Evolutionary conservation across 2,797 vertebrate genomes (phyloP), one percentile per base, ranked within the genome.

Genomic region (Dipus sagitta): DNA sequence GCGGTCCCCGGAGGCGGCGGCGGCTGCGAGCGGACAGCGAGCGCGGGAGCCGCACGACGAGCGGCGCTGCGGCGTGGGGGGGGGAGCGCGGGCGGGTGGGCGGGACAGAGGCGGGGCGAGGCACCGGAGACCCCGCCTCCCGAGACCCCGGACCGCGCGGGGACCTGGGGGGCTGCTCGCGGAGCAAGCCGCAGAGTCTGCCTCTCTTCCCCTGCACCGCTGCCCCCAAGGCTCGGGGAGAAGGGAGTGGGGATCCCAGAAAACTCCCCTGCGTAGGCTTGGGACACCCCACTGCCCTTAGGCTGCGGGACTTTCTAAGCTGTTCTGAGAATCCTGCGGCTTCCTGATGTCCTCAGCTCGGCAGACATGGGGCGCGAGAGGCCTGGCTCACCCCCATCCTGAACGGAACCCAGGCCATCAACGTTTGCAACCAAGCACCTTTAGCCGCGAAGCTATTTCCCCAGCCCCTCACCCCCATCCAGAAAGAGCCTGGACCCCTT

Each of bases 71-170:
- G 47, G 74, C 75, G 77, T 54, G 38, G 93, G 78, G 68, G 38
- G 93, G 78, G 68, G 77, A 86, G 94, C 70, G 54, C 26, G 32
- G 85, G 88, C 54, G 76, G 65, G 42, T 28, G 65, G 54, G 2
- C 54, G 38, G 62, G 54, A 54, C 10, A 28, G 74, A 78, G 71
- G 32, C 75, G 82, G 94, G 93, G 94, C 70, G 78, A 89, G 81
- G 90, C 89, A 93, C 88, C 34, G 38, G 26, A 86, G 54, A 42
- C 86, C 85, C 68, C 80, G 74, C 78, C 77, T 65, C 81, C 67
- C 26, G 21, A 26, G 70, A 86, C 54, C n/a, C 32, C 8, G 70
- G 26, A 38, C 71, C 0, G 23, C 26, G 47, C 32, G 11, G 30
- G 17, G 47, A 4, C 58, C 74, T 21, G 0, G 70, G 0, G 70